Evolutionary conservation across 2,888 invertebrate species (phyloP).

Genomic region (Erebia aethiops): DNA sequence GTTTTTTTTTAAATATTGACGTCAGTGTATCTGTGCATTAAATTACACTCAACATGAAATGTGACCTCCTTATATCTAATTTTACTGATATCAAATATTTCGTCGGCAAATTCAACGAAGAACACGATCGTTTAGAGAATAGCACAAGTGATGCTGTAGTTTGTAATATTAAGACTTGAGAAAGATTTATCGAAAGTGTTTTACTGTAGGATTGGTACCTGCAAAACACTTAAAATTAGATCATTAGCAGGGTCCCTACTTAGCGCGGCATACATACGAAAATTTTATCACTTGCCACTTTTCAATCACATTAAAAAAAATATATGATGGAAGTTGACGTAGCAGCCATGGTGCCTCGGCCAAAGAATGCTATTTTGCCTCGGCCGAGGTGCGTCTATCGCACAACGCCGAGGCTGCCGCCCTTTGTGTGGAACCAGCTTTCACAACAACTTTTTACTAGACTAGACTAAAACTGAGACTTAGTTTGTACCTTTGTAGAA

Average conservation of each 20-base stretch:
- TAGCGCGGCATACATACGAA: neutral
- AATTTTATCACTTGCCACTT: no score
- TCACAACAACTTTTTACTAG: neutral
- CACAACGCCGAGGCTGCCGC: no score
- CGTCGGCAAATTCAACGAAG: neutral
- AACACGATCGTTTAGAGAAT: neutral
- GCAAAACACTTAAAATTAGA: neutral
- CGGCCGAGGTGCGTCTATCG: neutral
- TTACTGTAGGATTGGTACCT: neutral
- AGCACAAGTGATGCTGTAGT: neutral
- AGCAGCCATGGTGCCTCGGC: no score
- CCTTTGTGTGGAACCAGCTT: neutral
- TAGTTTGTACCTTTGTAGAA: slow-evolving; percentile 14
- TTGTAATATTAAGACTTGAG: neutral
- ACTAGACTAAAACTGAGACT: neutral
- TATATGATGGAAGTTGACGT: no score
- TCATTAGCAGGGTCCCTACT: neutral
- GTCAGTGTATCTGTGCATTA: no score
- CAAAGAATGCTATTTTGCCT: neutral
- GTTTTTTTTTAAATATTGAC: no score
- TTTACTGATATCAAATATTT: neutral
- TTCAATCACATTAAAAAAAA: no score
- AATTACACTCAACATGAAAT: no score
- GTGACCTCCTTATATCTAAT: neutral
- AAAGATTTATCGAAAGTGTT: neutral